A percentile compares a stretch with the other conserved stretches of the same genome.
phyloP scores from a whole-genome alignment of 2,113 vertebrate species.

The Sinosuthora webbiana region DNA sequence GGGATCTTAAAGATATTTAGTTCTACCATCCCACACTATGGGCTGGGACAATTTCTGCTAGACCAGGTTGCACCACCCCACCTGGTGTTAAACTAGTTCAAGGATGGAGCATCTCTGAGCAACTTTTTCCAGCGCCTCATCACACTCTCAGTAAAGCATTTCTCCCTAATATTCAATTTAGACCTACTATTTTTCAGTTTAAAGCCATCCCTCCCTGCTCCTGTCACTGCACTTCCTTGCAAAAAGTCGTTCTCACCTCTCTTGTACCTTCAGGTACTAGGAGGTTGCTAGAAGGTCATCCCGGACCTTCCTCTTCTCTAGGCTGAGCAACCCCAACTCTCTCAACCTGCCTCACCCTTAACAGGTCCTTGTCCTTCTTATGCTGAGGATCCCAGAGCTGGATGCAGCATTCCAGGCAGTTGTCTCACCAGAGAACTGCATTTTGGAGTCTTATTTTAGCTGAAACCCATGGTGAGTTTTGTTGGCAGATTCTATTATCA shows the following conservation, averaged over 20 bases:
- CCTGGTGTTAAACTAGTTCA: neutral
- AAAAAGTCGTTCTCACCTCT: neutral
- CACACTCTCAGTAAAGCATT: neutral
- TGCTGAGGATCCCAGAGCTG: neutral
- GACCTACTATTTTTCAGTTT: neutral
- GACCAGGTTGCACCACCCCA: neutral
- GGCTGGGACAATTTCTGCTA: neutral
- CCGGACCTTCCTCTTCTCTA: neutral
- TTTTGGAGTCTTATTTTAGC: neutral
- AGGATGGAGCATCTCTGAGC: neutral
- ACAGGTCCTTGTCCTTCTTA: neutral
- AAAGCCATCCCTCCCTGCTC: neutral
- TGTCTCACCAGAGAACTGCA: neutral
- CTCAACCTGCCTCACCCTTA: neutral
- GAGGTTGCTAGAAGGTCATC: neutral
- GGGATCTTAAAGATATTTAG: neutral
- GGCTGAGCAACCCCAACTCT: neutral
- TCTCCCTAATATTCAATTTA: neutral
- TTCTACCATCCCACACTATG: accelerated
- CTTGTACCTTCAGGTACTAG: neutral
- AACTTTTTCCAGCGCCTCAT: neutral
- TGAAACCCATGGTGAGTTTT: neutral
- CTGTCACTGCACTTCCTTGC: neutral
- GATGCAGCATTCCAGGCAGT: neutral
- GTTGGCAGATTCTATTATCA: neutral